Evolutionary conservation across 1,140 invertebrate species (phyloP).

Genomic region (Hirudo medicinalis): DNA sequence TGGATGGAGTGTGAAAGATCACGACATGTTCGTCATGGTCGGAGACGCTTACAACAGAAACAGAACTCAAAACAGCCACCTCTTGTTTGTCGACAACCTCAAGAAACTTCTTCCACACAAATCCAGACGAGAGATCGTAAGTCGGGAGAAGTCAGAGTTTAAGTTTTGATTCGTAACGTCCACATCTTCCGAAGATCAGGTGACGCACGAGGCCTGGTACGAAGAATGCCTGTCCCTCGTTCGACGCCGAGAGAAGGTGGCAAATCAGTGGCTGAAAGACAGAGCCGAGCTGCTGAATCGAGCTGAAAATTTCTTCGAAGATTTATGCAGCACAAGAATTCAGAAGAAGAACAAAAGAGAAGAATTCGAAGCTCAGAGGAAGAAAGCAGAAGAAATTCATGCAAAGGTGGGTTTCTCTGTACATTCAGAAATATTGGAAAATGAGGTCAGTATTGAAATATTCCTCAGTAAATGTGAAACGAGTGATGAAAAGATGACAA

Average conservation of each 20-base stretch:
- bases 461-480: too few species aligned
- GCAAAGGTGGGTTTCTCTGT: constrained; percentile 28
- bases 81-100: constrained; percentile 33
- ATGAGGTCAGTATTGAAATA: too few species aligned
- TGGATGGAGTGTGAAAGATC: constrained; percentile 33
- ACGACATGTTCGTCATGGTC: constrained; percentile 31
- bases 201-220: constrained; percentile 36
- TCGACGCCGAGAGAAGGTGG: constrained; percentile 29
- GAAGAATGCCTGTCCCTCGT: constrained; percentile 25
- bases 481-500: too few species aligned
- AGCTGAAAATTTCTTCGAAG: constrained; percentile 31
- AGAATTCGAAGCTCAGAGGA: constrained; percentile 30
- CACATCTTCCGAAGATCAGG: constrained; percentile 22
- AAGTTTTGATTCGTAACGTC: neutral
- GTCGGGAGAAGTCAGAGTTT: neutral
- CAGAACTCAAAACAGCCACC: constrained; percentile 29
- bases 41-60: constrained; percentile 35
- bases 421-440: too few species aligned
- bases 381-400: constrained; percentile 32
- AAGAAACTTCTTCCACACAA: constrained; percentile 32
- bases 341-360: constrained; percentile 31
- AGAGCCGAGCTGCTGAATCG: constrained; percentile 32
- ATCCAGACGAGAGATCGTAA: constrained; percentile 30
- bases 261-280: constrained; percentile 32
- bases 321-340: constrained; percentile 31